A percentile compares a stretch with the other conserved stretches of the same genome.
Conservation (phyloP, 2,888 invertebrate genomes). For the Baronia brevicornis region DNA sequence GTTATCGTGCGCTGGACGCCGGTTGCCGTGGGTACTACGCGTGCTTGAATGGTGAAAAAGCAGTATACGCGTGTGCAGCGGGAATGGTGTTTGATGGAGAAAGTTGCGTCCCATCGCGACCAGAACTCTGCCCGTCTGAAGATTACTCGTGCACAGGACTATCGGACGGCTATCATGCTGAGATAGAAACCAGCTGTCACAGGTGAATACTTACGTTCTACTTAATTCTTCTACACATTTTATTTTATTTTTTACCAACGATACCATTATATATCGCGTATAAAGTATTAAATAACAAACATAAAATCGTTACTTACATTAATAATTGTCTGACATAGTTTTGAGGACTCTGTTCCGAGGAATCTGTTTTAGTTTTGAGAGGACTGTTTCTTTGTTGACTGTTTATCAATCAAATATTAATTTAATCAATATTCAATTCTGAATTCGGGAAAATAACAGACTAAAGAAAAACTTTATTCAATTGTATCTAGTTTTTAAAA, state of each 20-base stretch:
- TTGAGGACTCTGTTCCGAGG: too few species aligned
- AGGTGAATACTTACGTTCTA: slow-evolving; percentile 33
- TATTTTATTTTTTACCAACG: too few species aligned
- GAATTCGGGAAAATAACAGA: too few species aligned
- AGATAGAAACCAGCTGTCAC: slow-evolving; percentile 69
- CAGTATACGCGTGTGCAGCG: slow-evolving; percentile 73
- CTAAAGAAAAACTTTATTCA: too few species aligned
- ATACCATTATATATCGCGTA: background rate
- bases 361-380: too few species aligned
- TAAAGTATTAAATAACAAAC: background rate
- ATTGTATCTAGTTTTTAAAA: too few species aligned
- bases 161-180: slow-evolving; percentile 74
- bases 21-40: slow-evolving; percentile 77
- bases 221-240: too few species aligned
- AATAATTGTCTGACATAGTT: slow-evolving; percentile 1
- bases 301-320: background rate
- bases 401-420: too few species aligned
- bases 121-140: slow-evolving; percentile 47
- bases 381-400: too few species aligned
- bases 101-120: slow-evolving; percentile 54
- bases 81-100: slow-evolving; percentile 74
- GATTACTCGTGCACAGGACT: slow-evolving; percentile 67
- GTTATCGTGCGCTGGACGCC: slow-evolving; percentile 63
- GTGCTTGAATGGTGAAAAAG: slow-evolving; percentile 72
- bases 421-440: too few species aligned